phyloP scores from a whole-genome alignment of 2,888 invertebrate species.

The Leucophora obtusa region DNA sequence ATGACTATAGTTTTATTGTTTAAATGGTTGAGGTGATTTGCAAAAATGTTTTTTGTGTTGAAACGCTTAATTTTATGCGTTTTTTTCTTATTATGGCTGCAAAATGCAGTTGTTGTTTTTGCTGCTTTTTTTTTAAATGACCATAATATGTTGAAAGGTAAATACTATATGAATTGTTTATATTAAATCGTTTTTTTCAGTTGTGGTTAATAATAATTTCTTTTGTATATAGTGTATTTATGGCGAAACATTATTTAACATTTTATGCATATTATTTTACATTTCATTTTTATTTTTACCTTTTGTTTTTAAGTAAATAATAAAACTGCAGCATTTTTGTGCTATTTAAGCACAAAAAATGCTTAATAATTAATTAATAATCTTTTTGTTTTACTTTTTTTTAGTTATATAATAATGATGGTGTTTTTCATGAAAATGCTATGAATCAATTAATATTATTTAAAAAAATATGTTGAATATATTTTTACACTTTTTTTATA shows the following conservation, averaged over 20 bases:
- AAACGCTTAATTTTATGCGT: conserved; percentile 13
- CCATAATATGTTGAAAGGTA: conserved; percentile 43
- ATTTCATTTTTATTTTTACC: conserved; percentile 19
- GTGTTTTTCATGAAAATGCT: neutral
- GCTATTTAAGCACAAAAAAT: conserved; percentile 59
- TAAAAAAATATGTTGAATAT: neutral
- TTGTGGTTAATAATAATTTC: conserved; percentile 56
- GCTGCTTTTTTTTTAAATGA: conserved; percentile 37
- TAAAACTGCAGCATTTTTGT: conserved; percentile 59
- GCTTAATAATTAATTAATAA: conserved; percentile 60
- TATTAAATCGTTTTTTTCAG: conserved; percentile 50
- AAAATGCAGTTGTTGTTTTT: conserved; percentile 26
- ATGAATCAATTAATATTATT: conserved; percentile 15
- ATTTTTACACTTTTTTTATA: neutral
- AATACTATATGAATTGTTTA: conserved; percentile 20
- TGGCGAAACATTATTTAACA: neutral
- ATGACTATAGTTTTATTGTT: conserved; percentile 44
- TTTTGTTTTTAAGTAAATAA: conserved; percentile 51
- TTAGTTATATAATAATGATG: neutral
- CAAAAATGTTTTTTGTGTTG: conserved; percentile 32
- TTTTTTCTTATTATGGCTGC: neutral
- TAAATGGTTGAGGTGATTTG: conserved; percentile 39
- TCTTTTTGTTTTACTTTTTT: conserved; percentile 1
- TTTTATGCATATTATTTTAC: conserved; percentile 4
- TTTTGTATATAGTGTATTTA: conserved; percentile 34